Evolutionary conservation across 2,888 invertebrate species (phyloP), one percentile per base, ranked within the genome.

Genomic region (Zootermopsis nevadensis): DNA sequence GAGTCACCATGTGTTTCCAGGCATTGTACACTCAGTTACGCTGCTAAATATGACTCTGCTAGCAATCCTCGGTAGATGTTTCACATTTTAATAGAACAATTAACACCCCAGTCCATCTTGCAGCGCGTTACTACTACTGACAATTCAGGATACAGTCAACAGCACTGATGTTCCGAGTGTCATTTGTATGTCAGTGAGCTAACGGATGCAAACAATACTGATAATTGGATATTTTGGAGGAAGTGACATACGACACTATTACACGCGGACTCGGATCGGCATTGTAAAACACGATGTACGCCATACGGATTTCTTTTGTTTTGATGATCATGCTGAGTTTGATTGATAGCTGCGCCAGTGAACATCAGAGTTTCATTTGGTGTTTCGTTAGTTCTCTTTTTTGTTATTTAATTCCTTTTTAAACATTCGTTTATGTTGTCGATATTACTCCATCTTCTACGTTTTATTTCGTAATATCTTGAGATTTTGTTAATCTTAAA

Each of bases 331-430:
- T 53, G 33, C 79, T 48, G 79, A 2, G 55, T 79, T 79, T 79
- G 79, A 79, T 79, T 79, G 79, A 79, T 79, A 79, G 79, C 22
- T 60, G 33, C 33, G 35, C 30, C 22, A 60, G 33, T 2, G 19
- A 53, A 30, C 79, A 79, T 60, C 79, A 79, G 33, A 60, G 31
- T 79, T 79, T 79, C 79, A 30, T 79, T 33, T 79, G 79, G 24
- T 33, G 79, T 69, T 69, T 10, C 19, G 10, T 69, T 66, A n/a
- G 66, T 19, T 67, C 27, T 67, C 53, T 60, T 69, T 31, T 33
- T 69, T 69, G 27, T 66, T 66, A 66, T 66, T 66, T 66, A 48
- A 19, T 66, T 66, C 8, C 10, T 66, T 31, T 69, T 33, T 69
- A 69, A 30, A 33, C 22, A 69, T 69, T 30, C 19, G 33, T 69